These are phyloP conservation scores for Myotis planiceps DNA, from an alignment of 2,797 vertebrate genomes.

Conservation along the genomic window DNA sequence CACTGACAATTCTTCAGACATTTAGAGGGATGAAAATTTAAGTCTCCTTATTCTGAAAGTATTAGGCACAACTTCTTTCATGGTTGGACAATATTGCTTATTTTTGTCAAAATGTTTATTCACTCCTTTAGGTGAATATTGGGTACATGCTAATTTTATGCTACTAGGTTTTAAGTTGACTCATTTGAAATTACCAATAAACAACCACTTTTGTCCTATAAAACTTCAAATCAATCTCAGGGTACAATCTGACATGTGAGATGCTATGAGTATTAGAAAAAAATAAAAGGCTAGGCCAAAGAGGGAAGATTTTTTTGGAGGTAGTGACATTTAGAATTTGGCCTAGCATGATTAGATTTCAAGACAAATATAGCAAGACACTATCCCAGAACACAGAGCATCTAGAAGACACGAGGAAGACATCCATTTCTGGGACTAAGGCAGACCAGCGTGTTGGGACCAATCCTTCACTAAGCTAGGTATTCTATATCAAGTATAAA, in stretches of 20 bases:
- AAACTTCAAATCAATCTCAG: neutral
- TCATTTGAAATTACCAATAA: neutral
- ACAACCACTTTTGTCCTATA: neutral
- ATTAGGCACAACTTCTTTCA: neutral
- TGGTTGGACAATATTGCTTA: neutral
- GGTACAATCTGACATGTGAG: neutral
- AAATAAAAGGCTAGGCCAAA: neutral
- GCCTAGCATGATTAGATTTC: neutral
- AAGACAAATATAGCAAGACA: neutral
- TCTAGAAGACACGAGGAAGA: neutral
- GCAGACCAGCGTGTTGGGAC: too few relatives aligned
- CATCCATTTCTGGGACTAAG: neutral
- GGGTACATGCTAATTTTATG: neutral
- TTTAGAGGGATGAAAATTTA: neutral
- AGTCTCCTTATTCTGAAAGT: neutral
- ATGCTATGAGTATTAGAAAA: neutral
- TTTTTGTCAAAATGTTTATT: slow-evolving; percentile 17
- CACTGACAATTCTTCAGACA: neutral
- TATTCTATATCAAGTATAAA: neutral
- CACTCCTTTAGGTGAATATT: neutral
- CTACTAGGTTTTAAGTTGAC: neutral
- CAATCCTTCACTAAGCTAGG: neutral
- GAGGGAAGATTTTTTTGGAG: neutral
- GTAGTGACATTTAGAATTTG: neutral
- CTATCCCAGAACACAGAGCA: neutral